Evolutionary conservation across 2,113 vertebrate species (phyloP), one percentile per base, ranked within the genome.

Genomic region (Nycticorax nycticorax): DNA sequence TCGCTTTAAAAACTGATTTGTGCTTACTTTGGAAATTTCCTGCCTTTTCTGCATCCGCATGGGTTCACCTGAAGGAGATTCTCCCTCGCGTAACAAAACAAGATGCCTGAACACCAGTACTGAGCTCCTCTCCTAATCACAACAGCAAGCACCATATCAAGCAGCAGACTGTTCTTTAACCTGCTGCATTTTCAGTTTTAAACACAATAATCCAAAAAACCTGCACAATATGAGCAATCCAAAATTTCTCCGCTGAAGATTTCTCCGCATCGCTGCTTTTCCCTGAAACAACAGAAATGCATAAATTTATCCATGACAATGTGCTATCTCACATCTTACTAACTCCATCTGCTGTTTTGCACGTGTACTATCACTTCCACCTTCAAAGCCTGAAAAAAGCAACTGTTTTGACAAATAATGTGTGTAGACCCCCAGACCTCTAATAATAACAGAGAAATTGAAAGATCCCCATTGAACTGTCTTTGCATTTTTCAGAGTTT

Each of bases 331-430:
- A 83, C 43, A 74, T 57, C 55, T 93, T 93, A 94, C 50, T 95
- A 43, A 33, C 85, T 76, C 93, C 85, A 86, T 90, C 92, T 95
- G 75, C 74, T 90, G 78, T 80, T 94, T 88, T 66, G 30, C 55
- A 63, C 7, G 2, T 56, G 67, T 63, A 88, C 24, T 73, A 62
- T 93, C 78, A 88, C 28, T 83, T 88, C 62, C 23, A 80, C 62
- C 32, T 83, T 73, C 71, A 74, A 89, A 89, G n/a, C 6, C 68
- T 77, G 28, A 57, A 89, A 83, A 37, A 68, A 45, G 4, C 23
- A 53, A 63, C 16, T 74, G 3, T 37, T 88, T 72, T 76, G 30
- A 35, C 21, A 85, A 85, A 82, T 30, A 77, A 37, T 23, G 22
- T 6, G 3, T 3, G 9, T 39, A 76, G 63, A 50, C 35, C n/a